Evolutionary conservation across 2,888 invertebrate species (phyloP).

Genomic region (Patella caerulea): DNA sequence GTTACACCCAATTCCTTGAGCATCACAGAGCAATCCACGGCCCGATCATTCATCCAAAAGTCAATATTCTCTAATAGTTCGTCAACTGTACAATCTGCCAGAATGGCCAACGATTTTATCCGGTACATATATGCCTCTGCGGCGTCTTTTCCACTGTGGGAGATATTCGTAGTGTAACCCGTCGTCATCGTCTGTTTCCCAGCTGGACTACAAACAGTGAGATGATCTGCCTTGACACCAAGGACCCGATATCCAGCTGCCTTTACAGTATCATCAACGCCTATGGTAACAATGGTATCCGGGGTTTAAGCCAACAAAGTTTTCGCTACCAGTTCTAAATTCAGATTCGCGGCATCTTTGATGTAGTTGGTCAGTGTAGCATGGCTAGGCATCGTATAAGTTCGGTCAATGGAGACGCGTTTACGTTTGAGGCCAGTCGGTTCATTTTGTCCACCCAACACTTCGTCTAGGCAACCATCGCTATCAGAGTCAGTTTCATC

Average conservation of each 20-base stretch:
- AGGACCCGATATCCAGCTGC: background rate
- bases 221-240: background rate
- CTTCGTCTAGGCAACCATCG: background rate
- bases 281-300: background rate
- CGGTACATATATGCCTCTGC: background rate
- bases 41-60: background rate
- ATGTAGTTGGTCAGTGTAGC: background rate
- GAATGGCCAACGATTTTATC: background rate
- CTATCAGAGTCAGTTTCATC: background rate
- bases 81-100: background rate
- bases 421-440: background rate
- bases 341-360: background rate
- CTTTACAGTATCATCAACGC: background rate
- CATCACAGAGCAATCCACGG: constrained; percentile 1
- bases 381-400: background rate
- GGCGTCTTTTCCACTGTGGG: background rate
- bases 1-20: constrained; percentile 5
- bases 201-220: background rate
- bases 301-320: background rate
- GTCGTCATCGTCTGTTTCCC: background rate
- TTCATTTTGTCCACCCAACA: background rate
- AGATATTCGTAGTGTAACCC: constrained; percentile 1
- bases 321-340: background rate
- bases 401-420: background rate
- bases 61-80: background rate